These are phyloP conservation scores for Ephialtes manifestator DNA, from an alignment of 2,888 invertebrate genomes.

Conservation along the genomic window DNA sequence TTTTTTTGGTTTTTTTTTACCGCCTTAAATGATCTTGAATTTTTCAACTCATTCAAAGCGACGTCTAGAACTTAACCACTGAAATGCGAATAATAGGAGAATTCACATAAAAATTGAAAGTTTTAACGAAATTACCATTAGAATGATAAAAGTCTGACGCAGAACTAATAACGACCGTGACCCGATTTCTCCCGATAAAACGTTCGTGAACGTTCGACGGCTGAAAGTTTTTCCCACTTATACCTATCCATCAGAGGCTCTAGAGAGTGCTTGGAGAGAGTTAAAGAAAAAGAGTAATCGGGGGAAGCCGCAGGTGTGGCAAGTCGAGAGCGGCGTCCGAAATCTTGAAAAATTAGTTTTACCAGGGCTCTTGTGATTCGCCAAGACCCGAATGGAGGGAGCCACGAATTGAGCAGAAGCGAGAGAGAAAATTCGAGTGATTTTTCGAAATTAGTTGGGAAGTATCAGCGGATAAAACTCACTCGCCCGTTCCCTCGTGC, in stretches of 20 bases:
- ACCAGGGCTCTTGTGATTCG: constrained; percentile 3
- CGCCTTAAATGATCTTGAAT: not conserved
- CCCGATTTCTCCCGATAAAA: constrained; percentile 24
- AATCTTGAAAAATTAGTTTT: constrained; percentile 69
- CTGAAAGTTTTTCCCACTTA: constrained; percentile 40
- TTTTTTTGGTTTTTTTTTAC: not conserved
- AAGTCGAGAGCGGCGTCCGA: constrained; percentile 45
- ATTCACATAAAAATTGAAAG: not conserved
- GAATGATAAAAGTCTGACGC: not conserved
- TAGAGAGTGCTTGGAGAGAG: not conserved
- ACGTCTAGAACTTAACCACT: not conserved
- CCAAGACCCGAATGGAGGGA: constrained; percentile 4
- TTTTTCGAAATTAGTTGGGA: constrained; percentile 62
- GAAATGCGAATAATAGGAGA: not conserved
- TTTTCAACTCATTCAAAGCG: not conserved
- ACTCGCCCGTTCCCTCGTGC: constrained; percentile 8
- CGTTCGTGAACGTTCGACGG: constrained; percentile 27
- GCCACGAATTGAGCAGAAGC: constrained; percentile 20
- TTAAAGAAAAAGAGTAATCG: constrained; percentile 23
- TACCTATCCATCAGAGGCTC: constrained; percentile 29
- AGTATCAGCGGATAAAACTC: constrained; percentile 53
- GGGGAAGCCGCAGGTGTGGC: constrained; percentile 45
- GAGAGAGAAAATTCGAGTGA: constrained; percentile 38
- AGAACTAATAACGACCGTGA: constrained; percentile 47
- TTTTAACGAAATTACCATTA: not conserved